Conservation (phyloP, 2,888 invertebrate species). For the Ptilodon capucinus region DNA sequence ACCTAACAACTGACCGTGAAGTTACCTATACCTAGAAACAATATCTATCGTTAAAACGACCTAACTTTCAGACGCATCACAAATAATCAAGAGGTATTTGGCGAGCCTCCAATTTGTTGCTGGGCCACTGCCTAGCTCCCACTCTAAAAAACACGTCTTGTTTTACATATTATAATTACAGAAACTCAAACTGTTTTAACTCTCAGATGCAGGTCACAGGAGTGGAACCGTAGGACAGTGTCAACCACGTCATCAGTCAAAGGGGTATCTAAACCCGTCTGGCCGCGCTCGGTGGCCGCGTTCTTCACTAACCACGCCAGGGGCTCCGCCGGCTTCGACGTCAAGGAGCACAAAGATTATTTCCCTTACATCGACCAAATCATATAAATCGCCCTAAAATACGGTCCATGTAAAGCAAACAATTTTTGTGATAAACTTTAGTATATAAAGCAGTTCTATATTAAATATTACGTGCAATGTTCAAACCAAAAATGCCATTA, state of each 20-base stretch:
- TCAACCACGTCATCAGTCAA: slow-evolving; percentile 49
- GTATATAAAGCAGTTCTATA: slow-evolving; percentile 68
- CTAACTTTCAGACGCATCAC: neutral
- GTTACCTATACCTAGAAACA: slow-evolving; percentile 7
- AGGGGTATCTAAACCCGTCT: slow-evolving; percentile 36
- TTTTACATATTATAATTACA: slow-evolving; percentile 33
- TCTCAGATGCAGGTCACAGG: slow-evolving; percentile 59
- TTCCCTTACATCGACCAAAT: slow-evolving; percentile 65
- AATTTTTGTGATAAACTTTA: slow-evolving; percentile 64
- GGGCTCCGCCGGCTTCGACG: slow-evolving; percentile 47
- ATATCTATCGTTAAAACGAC: slow-evolving; percentile 9
- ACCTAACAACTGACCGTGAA: neutral
- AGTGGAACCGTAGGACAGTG: slow-evolving; percentile 52
- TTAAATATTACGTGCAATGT: slow-evolving; percentile 78
- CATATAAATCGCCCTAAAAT: slow-evolving; percentile 61
- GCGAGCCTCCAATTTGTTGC: slow-evolving; percentile 40
- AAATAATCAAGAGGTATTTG: slow-evolving; percentile 27
- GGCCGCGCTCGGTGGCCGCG: slow-evolving; percentile 43
- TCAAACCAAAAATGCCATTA: slow-evolving; percentile 81
- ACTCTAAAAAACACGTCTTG: slow-evolving; percentile 18
- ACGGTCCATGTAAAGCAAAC: slow-evolving; percentile 63
- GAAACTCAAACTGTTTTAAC: slow-evolving; percentile 41
- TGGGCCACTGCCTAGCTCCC: slow-evolving; percentile 49
- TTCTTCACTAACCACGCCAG: slow-evolving; percentile 39
- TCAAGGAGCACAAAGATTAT: slow-evolving; percentile 61